Evolutionary conservation across 2,113 vertebrate genomes (phyloP).

Genomic region (Aegithalos caudatus): DNA sequence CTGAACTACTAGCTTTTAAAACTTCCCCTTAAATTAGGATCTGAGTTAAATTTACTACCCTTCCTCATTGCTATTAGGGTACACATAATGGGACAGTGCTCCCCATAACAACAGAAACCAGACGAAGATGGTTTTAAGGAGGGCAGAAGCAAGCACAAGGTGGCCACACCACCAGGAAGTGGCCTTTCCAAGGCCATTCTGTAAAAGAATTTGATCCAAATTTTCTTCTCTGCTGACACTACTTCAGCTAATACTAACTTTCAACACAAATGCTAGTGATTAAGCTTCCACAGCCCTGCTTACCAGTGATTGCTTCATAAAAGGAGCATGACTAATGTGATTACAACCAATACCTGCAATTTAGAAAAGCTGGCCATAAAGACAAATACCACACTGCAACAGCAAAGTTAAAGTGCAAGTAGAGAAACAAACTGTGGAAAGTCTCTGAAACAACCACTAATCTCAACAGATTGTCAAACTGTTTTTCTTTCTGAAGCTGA

Average conservation of each 20-base stretch:
- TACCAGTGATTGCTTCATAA: neutral
- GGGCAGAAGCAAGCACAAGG: neutral
- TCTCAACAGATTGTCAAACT: conserved; percentile 22
- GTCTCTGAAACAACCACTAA: neutral
- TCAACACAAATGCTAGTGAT: neutral
- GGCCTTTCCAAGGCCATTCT: neutral
- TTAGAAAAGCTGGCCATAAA: neutral
- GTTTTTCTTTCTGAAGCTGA: conserved; percentile 4
- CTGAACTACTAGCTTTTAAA: neutral
- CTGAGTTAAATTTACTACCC: neutral
- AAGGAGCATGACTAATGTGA: neutral
- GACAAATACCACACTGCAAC: neutral
- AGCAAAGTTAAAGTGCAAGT: neutral
- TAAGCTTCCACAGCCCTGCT: conserved; percentile 7
- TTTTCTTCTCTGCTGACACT: neutral
- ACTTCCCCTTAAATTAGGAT: neutral
- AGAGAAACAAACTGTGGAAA: conserved; percentile 18
- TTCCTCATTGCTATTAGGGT: neutral
- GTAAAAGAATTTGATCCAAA: neutral
- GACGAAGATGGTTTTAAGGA: neutral
- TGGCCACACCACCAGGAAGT: neutral
- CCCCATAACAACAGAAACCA: neutral
- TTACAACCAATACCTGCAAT: conserved; percentile 1
- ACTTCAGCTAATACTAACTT: conserved; percentile 15
- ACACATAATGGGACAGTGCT: neutral